These are phyloP conservation scores for Clepsis dumicolana DNA, from an alignment of 2,888 invertebrate genomes.

Conservation along the genomic window DNA sequence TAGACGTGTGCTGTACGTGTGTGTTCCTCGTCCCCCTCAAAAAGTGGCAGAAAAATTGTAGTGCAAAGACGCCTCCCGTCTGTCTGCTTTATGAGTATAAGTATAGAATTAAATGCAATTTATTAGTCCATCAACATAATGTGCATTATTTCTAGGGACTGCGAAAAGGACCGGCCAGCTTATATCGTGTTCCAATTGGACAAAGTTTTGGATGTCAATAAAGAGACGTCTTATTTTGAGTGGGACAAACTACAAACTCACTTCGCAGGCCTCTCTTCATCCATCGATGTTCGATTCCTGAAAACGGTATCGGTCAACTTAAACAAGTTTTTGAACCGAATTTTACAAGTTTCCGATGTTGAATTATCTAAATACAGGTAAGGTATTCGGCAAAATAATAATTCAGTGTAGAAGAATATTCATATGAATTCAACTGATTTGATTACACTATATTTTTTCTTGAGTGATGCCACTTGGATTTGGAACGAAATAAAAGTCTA, in stretches of 20 bases:
- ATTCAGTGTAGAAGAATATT: no score
- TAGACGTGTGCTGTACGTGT: no score
- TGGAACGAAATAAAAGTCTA: no score
- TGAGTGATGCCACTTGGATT: no score
- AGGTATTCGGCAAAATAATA: constrained; percentile 16
- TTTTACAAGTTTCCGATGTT: constrained; percentile 85
- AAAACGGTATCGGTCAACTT: constrained; percentile 87
- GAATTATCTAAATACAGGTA: constrained; percentile 88
- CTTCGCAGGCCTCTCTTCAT: constrained; percentile 81
- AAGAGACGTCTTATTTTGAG: constrained; percentile 87
- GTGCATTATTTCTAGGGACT: constrained; percentile 85
- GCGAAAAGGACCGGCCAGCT: constrained; percentile 90
- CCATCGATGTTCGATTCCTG: constrained; percentile 81
- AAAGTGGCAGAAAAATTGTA: no score
- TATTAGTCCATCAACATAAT: not conserved
- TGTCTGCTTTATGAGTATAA: no score
- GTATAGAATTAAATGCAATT: not conserved
- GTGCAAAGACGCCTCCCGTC: no score
- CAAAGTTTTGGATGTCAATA: constrained; percentile 89
- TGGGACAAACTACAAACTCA: constrained; percentile 87
- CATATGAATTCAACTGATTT: no score
- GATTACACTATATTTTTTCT: no score
- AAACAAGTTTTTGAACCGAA: constrained; percentile 84
- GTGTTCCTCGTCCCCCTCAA: no score
- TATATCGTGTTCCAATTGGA: constrained; percentile 91